Conservation (phyloP, 2,888 invertebrate genomes). For the Belgica antarctica region DNA sequence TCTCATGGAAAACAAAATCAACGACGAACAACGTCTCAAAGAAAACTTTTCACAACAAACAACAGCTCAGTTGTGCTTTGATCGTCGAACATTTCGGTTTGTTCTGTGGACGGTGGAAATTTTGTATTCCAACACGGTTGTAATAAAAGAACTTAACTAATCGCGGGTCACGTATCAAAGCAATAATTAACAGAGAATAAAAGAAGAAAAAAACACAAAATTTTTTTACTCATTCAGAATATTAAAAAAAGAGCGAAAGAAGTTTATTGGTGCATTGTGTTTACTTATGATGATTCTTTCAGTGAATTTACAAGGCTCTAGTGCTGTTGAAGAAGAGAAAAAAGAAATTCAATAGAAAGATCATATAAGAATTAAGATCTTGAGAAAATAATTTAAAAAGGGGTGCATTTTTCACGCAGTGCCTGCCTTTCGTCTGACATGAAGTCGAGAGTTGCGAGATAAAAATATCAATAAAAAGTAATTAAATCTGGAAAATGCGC, state of each 20-base stretch:
- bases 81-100: neutral
- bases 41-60: neutral
- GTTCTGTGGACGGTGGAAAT: neutral
- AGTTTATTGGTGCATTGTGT: constrained; percentile 33
- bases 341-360: neutral
- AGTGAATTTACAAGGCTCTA: neutral
- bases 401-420: neutral
- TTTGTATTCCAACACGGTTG: constrained; percentile 15
- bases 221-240: constrained; percentile 37
- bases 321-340: neutral
- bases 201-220: neutral
- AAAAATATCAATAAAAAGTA: constrained; percentile 34
- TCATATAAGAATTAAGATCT: constrained; percentile 20
- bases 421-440: neutral
- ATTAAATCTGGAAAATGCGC: constrained; percentile 33
- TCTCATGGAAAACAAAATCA: no score
- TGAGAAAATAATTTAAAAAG: constrained; percentile 10
- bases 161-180: constrained; percentile 35
- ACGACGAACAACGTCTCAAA: neutral
- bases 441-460: constrained; percentile 5
- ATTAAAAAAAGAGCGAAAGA: constrained; percentile 16
- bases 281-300: constrained; percentile 17
- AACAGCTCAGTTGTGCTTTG: neutral
- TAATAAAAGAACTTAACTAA: constrained; percentile 16
- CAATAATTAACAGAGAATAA: constrained; percentile 27